Evolutionary conservation across 2,797 vertebrate species (phyloP).

Genomic region (Phoebastria nigripes): DNA sequence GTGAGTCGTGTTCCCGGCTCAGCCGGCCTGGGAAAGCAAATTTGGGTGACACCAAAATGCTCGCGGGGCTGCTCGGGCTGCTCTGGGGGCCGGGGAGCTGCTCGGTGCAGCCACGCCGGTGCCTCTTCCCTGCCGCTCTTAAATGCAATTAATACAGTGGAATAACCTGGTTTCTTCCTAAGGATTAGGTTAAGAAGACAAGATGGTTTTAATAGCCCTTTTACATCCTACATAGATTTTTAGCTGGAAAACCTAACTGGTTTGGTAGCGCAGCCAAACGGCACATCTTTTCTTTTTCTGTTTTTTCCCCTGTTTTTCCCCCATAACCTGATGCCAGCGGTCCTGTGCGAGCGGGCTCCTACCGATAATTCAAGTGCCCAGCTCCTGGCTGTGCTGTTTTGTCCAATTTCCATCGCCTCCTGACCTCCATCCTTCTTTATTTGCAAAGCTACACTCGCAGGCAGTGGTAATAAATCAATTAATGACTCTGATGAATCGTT

Average conservation of each 20-base stretch:
- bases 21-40: neutral
- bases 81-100: neutral
- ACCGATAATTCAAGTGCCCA: conserved; percentile 38
- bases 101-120: fast-evolving
- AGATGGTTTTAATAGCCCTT: neutral
- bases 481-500: conserved; percentile 83
- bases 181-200: conserved; percentile 44
- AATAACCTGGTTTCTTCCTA: neutral
- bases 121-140: neutral
- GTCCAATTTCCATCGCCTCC: conserved; percentile 71
- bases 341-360: neutral
- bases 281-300: neutral
- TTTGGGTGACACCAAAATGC: fast-evolving
- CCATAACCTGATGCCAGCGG: neutral
- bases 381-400: conserved; percentile 59
- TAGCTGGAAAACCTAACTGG: neutral
- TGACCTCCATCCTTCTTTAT: conserved; percentile 82
- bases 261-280: neutral
- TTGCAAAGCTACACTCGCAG: conserved; percentile 79
- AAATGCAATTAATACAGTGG: neutral
- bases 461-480: conserved; percentile 84
- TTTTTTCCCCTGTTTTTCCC: neutral
- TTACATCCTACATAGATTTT: neutral
- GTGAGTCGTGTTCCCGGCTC: neutral
- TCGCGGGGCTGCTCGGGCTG: neutral